These are phyloP conservation scores for Aelia acuminata DNA, from an alignment of 2,888 invertebrate genomes.

Conservation along the genomic window DNA sequence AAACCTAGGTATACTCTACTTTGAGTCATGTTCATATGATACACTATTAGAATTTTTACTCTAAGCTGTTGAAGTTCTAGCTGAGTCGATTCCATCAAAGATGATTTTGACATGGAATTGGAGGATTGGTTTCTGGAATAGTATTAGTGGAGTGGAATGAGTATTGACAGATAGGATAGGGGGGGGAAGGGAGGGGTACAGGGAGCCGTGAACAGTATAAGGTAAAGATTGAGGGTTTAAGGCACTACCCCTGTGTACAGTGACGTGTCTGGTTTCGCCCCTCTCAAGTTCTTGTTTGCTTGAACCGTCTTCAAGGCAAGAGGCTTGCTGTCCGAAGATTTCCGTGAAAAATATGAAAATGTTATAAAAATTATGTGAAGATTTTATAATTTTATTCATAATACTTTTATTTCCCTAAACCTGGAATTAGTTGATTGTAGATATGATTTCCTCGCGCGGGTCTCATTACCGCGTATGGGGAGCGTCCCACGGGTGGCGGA, in stretches of 20 bases:
- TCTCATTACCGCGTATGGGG: too few species aligned
- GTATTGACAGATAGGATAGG: constrained; percentile 17
- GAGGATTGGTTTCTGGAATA: neutral
- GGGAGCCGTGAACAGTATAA: neutral
- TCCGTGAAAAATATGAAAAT: neutral
- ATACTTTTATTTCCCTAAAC: too few species aligned
- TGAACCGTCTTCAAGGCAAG: constrained; percentile 22
- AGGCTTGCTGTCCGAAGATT: neutral
- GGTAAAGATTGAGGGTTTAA: constrained; percentile 51
- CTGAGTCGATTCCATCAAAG: neutral
- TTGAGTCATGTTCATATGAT: too few species aligned
- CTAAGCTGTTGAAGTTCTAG: too few species aligned
- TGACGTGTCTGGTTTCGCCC: constrained; percentile 48
- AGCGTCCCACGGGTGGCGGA: too few species aligned
- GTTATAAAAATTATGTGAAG: neutral
- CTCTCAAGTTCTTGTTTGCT: constrained; percentile 53
- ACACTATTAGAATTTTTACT: too few species aligned
- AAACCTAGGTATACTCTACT: too few species aligned
- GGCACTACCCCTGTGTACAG: constrained; percentile 45
- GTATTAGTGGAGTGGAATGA: neutral
- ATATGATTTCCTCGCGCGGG: too few species aligned
- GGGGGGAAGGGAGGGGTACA: too few species aligned
- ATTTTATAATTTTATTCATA: too few species aligned
- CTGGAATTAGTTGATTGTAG: too few species aligned
- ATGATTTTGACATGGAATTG: neutral